A percentile compares a stretch with the other conserved stretches of the same genome.
Conservation (phyloP, 1,140 invertebrate genomes). For the Caerostris extrusa region DNA sequence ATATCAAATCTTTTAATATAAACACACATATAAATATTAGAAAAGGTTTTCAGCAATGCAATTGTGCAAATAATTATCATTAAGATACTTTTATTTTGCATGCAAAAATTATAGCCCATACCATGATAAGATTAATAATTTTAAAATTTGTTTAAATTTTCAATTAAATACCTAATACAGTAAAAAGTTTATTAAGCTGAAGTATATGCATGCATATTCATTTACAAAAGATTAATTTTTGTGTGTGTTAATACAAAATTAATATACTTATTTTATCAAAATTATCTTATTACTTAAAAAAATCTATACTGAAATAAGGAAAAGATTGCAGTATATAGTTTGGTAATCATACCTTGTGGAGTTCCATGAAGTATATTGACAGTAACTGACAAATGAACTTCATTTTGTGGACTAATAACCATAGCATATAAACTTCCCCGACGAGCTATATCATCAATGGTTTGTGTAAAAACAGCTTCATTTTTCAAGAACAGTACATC, state of each 20-base stretch:
- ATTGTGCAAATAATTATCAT: too few species aligned
- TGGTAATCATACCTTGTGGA: slow-evolving; percentile 88
- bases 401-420: slow-evolving; percentile 91
- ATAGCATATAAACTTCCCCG: slow-evolving; percentile 94
- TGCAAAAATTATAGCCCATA: too few species aligned
- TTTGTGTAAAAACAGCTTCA: slow-evolving; percentile 90
- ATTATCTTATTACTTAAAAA: background rate
- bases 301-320: background rate
- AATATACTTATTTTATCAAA: background rate
- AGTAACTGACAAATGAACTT: slow-evolving; percentile 92
- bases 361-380: slow-evolving; percentile 94
- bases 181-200: too few species aligned
- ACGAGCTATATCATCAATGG: slow-evolving; percentile 93
- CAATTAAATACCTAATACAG: too few species aligned
- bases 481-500: slow-evolving; percentile 95
- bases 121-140: too few species aligned
- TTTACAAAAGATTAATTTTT: background rate
- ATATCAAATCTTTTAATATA: too few species aligned
- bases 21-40: too few species aligned
- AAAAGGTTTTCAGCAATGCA: too few species aligned
- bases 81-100: too few species aligned
- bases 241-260: background rate
- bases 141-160: too few species aligned
- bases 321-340: background rate
- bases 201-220: background rate